Base-by-base conservation (phyloP, 2,888 invertebrate genomes). In the Orthosia gracilis region DNA sequence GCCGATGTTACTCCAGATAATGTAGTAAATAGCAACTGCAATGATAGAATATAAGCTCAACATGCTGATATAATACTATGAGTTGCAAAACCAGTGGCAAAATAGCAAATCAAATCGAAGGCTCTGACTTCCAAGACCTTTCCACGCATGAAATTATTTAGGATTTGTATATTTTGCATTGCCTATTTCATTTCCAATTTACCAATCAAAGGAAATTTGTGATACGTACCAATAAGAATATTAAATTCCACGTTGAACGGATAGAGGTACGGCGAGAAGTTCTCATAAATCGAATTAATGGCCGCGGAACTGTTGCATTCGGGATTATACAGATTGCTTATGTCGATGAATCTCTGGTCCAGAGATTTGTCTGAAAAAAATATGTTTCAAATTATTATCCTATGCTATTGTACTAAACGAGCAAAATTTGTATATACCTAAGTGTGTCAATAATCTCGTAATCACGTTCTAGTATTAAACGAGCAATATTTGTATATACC, bases 161-260 rank as follows among this genome's bases (percentile, higher is more conserved):
- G 13, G 4, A 26, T 40, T 52, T 45, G 40, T 13, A 65, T 50
- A n/a, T 59, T 65, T 65, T 61, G 13, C 12, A 18, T 55, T 21
- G 9, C 23, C 23, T 78, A 21, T 63, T 73, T 54, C 52, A 63
- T 67, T 79, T 73, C 67, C 68, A 68, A 58, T 72, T 68, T 68
- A 68, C 59, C 61, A 68, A 65, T 52, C 18, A 61, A 40, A 45
- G 23, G 61, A 63, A 62, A 69, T 73, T 54, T 64, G 72, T 66
- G 68, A 58, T 75, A 85, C 89, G 81, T 94, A 97, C 98, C 97
- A 71, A 98, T 97, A 76, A 98, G 97, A 88, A 98, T 98, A 92
- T 98, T 98, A 93, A 98, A 98, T 92, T 98, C 98, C 47, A 98
- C 98, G 81, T 97, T 98, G 91, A 98, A 98, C 0, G 98, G 98